Base-by-base conservation (phyloP, 2,888 invertebrate species). In the Stenodera caucasica region DNA sequence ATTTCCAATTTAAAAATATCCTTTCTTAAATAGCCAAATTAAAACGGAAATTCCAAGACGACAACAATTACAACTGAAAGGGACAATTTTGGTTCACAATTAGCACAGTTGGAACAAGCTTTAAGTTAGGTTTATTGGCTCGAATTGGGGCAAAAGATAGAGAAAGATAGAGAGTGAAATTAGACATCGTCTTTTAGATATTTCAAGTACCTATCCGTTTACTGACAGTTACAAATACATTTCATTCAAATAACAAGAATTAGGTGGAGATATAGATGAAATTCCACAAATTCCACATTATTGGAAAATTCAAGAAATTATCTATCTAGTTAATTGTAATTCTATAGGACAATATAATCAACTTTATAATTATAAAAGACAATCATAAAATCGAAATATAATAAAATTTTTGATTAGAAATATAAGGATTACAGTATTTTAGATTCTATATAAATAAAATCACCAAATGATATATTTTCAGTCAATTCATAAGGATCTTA, bases 101-200 rank as follows among this genome's bases (percentile, higher is more conserved):
- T 69, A 69, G 69, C 65, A 67, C 64, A 57, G 53, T 64, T 69
- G 61, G 63, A 66, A 69, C 69, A 67, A 67, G 66, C 64, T 66
- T 45, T 63, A 64, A 68, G 67, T 71, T 70, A 68, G 69, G 70
- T 72, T 72, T 72, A 71, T 72, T 69, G 67, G 66, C 70, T 57
- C 54, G 65, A 68, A 40, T 11, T 11, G 18, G 5, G 18, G 18
- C 11, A 21, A 14, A 2, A 8, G 35, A n/a, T 2, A 40, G 40
- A 40, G 18, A 21, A 12, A 9, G 45, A 23, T 12, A 12, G 45
- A 45, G 30, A 30, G 30, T 4, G 26, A 70, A 71, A 72, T 72
- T 71, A 69, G 67, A 68, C 61, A 11, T 68, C 65, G 65, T 70
- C 64, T 58, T 57, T 60, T 49, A 63, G 58, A 52, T 61, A 57